Base-by-base conservation (phyloP, 1,140 invertebrate genomes). In the Episyrphus balteatus region DNA sequence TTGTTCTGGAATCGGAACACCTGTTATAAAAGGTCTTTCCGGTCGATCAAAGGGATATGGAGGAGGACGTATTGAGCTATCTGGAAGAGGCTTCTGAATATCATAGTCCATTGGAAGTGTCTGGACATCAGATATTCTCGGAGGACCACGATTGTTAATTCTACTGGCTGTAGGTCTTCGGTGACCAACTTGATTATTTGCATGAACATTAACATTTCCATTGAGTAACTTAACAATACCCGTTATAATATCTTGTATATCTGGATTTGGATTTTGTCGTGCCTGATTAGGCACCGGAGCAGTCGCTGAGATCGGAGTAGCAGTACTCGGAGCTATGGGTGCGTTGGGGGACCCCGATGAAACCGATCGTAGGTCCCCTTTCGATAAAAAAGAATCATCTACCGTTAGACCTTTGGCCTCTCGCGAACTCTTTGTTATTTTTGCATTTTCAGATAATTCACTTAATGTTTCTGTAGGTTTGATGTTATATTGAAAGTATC, bases 161-260 rank as follows among this genome's bases (percentile, higher is more conserved):
- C 89, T 78, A 51, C 73, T 75, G 51, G 76, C 64, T n/a, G 68
- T 70, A 1, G 66, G 66, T 2, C 75, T 75, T 44, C 74, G 62
- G 6, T 71, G 62, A 34, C 73, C 71, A n/a, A 68, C 51, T 42
- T 76, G 75, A 0, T 78, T 79, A 55, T 85, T 84, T 1, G 80
- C 78, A 54, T 84, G 81, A 1, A 84, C 82, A 55, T 89, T 87
- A 0, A 89, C 86, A 55, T 92, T 90, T 1, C 88, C 88, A 55
- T 92, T 90, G 1, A 92, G 68, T 2, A 92, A 66, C 63, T 92
- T 90, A 0, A 92, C 87, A 33, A 93, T 86, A 11, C 88, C 88
- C 8, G 87, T 88, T 42, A 93, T 88, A 12, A 92, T 90, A 58
- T 92, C 89, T 66, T 92, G 86, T 45, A 92, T 89, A 63, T 91